These are phyloP conservation scores for Petrosia ficiformis DNA, from an alignment of 37 sponge, comb jelly and placozoan species.

Conservation along the genomic window DNA sequence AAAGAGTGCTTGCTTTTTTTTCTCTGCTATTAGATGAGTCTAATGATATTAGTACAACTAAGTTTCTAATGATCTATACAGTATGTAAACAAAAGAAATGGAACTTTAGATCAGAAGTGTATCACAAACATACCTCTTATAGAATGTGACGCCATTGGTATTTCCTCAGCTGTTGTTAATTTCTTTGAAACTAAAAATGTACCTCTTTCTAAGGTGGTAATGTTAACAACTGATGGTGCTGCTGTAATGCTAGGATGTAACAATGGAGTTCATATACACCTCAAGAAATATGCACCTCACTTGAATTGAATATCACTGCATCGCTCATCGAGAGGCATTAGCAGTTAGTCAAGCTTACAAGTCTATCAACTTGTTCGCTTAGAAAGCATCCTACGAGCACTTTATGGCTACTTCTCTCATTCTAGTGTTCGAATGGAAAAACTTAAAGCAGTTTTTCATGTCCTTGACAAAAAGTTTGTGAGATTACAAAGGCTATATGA, in stretches of 20 bases:
- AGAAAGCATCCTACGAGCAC: background rate
- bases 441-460: background rate
- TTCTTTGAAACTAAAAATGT: background rate
- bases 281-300: background rate
- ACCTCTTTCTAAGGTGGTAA: background rate
- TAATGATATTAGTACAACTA: constrained; percentile 8
- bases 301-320: constrained; percentile 9
- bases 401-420: constrained; percentile 11
- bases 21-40: constrained; percentile 16
- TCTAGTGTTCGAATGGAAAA: constrained; percentile 5
- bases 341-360: constrained; percentile 15
- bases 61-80: constrained; percentile 5
- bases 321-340: constrained; percentile 12
- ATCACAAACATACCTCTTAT: background rate
- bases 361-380: background rate
- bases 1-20: background rate
- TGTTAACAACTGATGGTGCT: constrained; percentile 12
- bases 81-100: too few species aligned
- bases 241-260: constrained; percentile 14
- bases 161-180: background rate
- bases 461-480: constrained; percentile 19
- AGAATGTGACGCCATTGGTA: constrained; percentile 2
- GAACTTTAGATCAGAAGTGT: background rate
- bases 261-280: constrained; percentile 5
- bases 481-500: background rate